Conservation (phyloP, 2,797 vertebrate species). For the Micropoecilia bifurca region DNA sequence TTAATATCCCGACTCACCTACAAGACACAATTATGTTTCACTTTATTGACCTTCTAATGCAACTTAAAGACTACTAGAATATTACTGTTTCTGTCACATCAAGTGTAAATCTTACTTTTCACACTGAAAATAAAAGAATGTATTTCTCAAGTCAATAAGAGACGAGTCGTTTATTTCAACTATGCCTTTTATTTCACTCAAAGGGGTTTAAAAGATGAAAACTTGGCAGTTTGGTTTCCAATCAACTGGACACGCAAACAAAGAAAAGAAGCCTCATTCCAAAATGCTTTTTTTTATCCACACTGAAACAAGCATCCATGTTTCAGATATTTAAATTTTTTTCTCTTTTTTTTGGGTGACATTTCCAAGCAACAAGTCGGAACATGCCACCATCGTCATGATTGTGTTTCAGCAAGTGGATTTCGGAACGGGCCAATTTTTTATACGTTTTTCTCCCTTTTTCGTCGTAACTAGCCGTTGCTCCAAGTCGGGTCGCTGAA, state of each 20-base stretch:
- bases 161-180: constrained; percentile 78
- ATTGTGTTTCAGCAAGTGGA: constrained; percentile 55
- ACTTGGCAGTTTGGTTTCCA: constrained; percentile 73
- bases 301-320: constrained; percentile 16
- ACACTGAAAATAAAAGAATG: constrained; percentile 53
- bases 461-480: neutral
- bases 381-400: constrained; percentile 16
- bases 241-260: constrained; percentile 74
- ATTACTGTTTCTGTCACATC: constrained; percentile 12
- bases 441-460: neutral
- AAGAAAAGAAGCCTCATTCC: constrained; percentile 50
- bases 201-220: constrained; percentile 70
- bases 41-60: constrained; percentile 14
- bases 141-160: constrained; percentile 69
- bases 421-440: constrained; percentile 32
- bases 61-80: neutral
- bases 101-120: constrained; percentile 32
- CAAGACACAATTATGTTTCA: neutral
- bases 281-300: constrained; percentile 42
- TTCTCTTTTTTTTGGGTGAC: constrained; percentile 18
- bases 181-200: constrained; percentile 80
- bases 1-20: constrained; percentile 5
- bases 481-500: constrained; percentile 40
- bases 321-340: constrained; percentile 9
- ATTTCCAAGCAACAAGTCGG: constrained; percentile 35